Evolutionary conservation across 2,113 vertebrate species (phyloP), one percentile per base, ranked within the genome.

Genomic region (Amia ocellicauda): DNA sequence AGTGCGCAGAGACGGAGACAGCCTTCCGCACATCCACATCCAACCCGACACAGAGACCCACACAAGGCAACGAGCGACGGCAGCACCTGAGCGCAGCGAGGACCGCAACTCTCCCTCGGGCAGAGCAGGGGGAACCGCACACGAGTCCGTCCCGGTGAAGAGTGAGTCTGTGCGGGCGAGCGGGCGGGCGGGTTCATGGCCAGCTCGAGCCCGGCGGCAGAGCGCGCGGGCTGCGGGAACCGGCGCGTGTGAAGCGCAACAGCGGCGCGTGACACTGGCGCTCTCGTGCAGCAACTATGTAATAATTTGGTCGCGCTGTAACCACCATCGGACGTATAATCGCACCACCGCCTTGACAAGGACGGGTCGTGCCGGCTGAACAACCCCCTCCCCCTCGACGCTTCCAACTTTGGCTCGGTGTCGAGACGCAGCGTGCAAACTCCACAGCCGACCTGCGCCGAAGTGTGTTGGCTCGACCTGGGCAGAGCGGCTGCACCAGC

Each of bases 1-100:
- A 80, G 73, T 86, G 80, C 83, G 80, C 78, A 84, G 79, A 72
- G 83, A 70, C 74, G 53, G 69, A 68, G 57, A 53, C 53, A 78
- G 64, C 69, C 63, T 68, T 70, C 76, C 67, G 4, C 69, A 74
- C 67, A 74, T 75, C 67, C 69, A 50, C 23, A 47, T 26, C 60
- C 51, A 67, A n/a, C 55, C 14, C 65, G 69, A 69, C 55, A 61
- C 73, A 68, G 72, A 82, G 28, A 70, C 65, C n/a, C 58, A 61
- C 63, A 55, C 29, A 61, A 31, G 71, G 31, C 76, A 66, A 56
- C 55, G 31, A 51, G 24, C 29, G 26, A 47, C 54, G 60, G 27
- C 52, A 54, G 51, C n/a, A 19, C 51, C 3, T 54, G 51, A 24
- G 20, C 10, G 20, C 22, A 22, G 22, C 10, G 22, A 54, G 16